A percentile compares a stretch with the other conserved stretches of the same genome.
Evolutionary conservation across 2,888 invertebrate species (phyloP).

Genomic region (Tachystola acroxantha): DNA sequence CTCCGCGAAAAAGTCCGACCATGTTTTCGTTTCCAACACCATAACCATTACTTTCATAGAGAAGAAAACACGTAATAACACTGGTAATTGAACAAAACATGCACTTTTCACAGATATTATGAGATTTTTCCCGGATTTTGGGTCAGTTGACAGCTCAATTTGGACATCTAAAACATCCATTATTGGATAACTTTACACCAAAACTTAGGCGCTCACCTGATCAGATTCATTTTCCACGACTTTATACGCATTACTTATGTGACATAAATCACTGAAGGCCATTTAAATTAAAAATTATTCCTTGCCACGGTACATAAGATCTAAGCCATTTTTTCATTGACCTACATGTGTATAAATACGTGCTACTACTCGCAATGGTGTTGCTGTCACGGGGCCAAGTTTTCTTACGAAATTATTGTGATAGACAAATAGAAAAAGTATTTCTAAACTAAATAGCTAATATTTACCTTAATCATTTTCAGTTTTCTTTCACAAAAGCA

Average conservation of each 20-base stretch:
- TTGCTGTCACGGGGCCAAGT: conserved; percentile 48
- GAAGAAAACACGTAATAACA: not conserved
- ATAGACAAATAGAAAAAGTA: conserved; percentile 15
- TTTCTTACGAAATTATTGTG: conserved; percentile 15
- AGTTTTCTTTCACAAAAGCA: conserved; percentile 13
- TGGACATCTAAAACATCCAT: conserved; percentile 67
- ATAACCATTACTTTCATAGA: conserved; percentile 9
- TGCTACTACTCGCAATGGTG: conserved; percentile 59
- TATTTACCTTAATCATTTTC: conserved; percentile 29
- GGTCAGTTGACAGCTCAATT: conserved; percentile 68
- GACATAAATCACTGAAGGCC: conserved; percentile 78
- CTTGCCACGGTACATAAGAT: conserved; percentile 75
- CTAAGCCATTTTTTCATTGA: conserved; percentile 78
- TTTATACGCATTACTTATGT: conserved; percentile 73
- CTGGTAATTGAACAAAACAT: conserved; percentile 21
- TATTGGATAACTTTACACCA: conserved; percentile 49
- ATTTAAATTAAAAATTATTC: conserved; percentile 76
- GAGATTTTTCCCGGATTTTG: conserved; percentile 60
- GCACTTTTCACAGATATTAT: conserved; percentile 39
- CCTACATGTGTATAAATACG: conserved; percentile 76
- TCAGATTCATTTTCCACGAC: conserved; percentile 73
- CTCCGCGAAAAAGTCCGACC: conserved; percentile 24
- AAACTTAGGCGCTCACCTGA: conserved; percentile 59
- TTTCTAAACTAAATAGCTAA: conserved; percentile 13
- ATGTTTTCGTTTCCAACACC: conserved; percentile 20